Conservation (phyloP, 2,113 vertebrate genomes). For the Trichechus manatus region DNA sequence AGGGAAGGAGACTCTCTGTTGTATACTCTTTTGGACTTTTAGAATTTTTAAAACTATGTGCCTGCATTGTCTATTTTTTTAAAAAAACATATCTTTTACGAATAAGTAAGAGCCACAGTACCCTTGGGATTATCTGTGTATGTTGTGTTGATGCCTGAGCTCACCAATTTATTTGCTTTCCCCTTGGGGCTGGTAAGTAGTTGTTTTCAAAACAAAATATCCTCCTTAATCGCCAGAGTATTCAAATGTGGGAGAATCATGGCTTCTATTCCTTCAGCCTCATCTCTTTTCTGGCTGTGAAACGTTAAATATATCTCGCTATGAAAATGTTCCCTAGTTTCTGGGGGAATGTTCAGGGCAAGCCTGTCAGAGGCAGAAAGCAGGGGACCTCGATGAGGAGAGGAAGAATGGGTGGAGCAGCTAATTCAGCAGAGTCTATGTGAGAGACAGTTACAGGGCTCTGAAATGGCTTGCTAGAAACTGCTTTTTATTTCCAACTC, state of each 20-base stretch:
- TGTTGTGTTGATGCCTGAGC: background rate
- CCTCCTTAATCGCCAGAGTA: constrained; percentile 19
- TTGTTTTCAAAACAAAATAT: constrained; percentile 71
- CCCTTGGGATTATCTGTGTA: background rate
- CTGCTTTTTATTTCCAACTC: background rate
- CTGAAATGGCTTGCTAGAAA: background rate
- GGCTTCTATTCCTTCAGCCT: background rate
- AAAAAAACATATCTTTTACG: background rate
- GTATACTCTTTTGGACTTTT: background rate
- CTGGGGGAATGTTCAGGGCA: background rate
- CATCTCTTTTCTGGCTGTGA: background rate
- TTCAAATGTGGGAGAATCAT: background rate
- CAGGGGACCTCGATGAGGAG: background rate
- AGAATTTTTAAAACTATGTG: background rate
- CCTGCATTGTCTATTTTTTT: background rate
- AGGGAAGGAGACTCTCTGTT: background rate
- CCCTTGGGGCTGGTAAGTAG: constrained; percentile 2
- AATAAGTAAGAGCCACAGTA: background rate
- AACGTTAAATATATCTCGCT: background rate
- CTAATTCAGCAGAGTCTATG: background rate
- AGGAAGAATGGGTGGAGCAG: background rate
- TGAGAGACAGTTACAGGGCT: background rate
- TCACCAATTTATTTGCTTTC: constrained; percentile 36
- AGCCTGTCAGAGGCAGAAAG: background rate
- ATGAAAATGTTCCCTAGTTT: background rate